Base-by-base conservation (phyloP, 2,888 invertebrate genomes). In the Coenonympha arcania region DNA sequence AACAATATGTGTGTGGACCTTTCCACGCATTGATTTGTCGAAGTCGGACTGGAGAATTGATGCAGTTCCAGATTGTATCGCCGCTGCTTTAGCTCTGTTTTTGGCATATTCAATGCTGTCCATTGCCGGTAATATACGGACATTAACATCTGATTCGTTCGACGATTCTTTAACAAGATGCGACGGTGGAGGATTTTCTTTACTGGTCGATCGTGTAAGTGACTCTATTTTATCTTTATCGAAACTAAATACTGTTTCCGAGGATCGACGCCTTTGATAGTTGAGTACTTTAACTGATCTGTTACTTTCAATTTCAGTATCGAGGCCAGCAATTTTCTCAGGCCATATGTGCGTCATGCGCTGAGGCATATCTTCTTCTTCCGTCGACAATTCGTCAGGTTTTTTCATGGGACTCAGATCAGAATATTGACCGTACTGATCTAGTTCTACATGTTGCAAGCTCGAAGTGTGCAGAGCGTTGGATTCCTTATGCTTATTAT, bases 191-290 rank as follows among this genome's bases (percentile, higher is more conserved):
- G 65, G 58, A 45, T 74, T 77, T 57, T 83, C 73, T 68, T 87
- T 76, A 64, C 77, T 82, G 9, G 86, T 77, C 1, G 87, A 83
- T 46, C 90, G 89, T 42, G 91, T 91, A 37, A 92, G 72, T 2
- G 91, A 91, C 66, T 92, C 92, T 52, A 92, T 92, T 64, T 90
- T 90, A 58, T 92, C 92, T 68, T 92, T 91, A 65, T 92, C 92
- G 61, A 92, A 92, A 71, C 92, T 92, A 64, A 92, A 92, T 4
- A 92, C 90, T 40, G 90, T 90, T 58, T 92, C 89, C n/a, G 92
- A 92, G 36, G 92, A 91, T 11, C 91, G 89, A 4, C 91, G 89
- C 16, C 90, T 75, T 65, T 89, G 89, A 62, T 88, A 90, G 30
- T 76, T 84, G 50, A 79, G 78, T 52, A 81, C 78, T 68, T 85